Base-by-base conservation (phyloP, 1,140 invertebrate species). In the Drosophila cardini region DNA sequence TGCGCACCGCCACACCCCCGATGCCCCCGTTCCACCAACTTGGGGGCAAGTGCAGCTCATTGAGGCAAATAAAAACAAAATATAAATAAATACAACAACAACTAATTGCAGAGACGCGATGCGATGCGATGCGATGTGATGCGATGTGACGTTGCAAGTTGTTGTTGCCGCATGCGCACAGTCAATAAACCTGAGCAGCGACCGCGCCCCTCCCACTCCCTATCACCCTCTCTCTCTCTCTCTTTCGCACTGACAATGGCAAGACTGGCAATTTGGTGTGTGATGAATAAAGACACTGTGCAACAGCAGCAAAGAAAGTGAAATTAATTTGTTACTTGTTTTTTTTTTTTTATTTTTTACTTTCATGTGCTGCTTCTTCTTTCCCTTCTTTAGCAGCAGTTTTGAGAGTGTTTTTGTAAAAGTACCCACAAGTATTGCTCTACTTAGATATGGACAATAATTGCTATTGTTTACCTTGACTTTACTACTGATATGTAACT, bases 101-200 rank as follows among this genome's bases (percentile, higher is more conserved):
- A 56, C 34, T 83, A 84, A 83, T 83, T 84, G 72, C 80, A 84
- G 38, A 67, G 80, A 32, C 26, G 13, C 48, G 48, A 74, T 71
- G 67, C 78, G 67, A 46, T 40, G 18, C 53, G 32, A 10, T 2
- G 13, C 48, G 48, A 74, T 71, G 61, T 76, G 67, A 46, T 26
- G 13, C 55, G 32, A 10, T 5, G 4, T 34, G 42, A 30, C 53
- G 55, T 58, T 40, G 38, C 10, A 40, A 26, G 4, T 26, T 42
- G 42, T 26, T 61, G 55, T 68, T 53, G 67, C 46, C 68, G 68
- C 69, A 56, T 64, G 60, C 21, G 42, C 73, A 75, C 82, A 85
- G 82, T 86, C 82, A 85, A 85, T 85, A 85, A 85, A 85, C 82
- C 78, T 86, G 70, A 60, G 63, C 76, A 42, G 68, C 53, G 38